Base-by-base conservation (phyloP, 1,140 invertebrate species). In the Galleria mellonella region DNA sequence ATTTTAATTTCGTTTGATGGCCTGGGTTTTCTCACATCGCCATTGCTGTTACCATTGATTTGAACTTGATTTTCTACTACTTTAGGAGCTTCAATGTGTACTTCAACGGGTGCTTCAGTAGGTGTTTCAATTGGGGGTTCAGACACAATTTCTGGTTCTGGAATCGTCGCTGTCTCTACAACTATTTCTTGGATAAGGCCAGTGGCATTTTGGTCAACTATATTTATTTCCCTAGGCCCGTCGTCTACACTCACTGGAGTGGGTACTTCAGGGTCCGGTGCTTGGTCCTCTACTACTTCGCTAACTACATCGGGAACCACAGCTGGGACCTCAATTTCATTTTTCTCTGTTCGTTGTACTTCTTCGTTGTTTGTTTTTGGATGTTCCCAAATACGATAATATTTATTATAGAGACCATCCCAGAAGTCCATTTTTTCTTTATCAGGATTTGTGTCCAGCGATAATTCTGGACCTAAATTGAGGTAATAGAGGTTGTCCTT, bases 371-470 rank as follows among this genome's bases (percentile, higher is more conserved):
- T 67, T 2, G 51, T 45, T 29, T 48, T 63, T 0, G 66, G 56
- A 2, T 73, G 62, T 3, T 83, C 66, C 75, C 82, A 83, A 31
- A 78, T 73, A 43, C 66, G 72, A 44, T 53, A 83, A 40, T 83
- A 53, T 47, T 86, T 85, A 15, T 37, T 67, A 59, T 86, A 87
- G 0, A 87, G 15, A 0, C 70, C 50, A 0, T 83, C 73, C 87
- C 87, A 88, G 51, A 86, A 87, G 11, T 73, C 71, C 69, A 87
- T 86, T 46, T 75, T 77, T 17, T 78, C 71, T 17, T 71, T 62
- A 39, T 86, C 76, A 0, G 78, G 83, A 47, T 79, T 73, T 0
- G 66, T 63, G 0, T 41, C 45, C 2, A 87, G 28, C 0, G 73
- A 62, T 3, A 88, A 46, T 35, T 85, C 73, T 28, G 65, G 58